phyloP scores from a whole-genome alignment of 2,797 vertebrate genomes.

The Crypturellus tataupa region DNA sequence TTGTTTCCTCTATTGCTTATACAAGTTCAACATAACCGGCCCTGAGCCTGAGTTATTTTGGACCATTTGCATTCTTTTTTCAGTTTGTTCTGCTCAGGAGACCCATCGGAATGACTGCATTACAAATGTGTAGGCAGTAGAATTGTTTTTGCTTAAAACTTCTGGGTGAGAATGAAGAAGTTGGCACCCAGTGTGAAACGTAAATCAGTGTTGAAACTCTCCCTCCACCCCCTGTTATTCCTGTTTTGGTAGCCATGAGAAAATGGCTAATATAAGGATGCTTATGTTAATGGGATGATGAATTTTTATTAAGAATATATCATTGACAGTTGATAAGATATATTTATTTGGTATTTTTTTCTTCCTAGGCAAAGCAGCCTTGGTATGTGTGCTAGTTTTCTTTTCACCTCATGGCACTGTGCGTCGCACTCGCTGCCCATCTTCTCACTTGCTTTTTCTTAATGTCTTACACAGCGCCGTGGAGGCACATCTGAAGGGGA shows the following conservation, averaged over 20 bases:
- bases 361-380: not conserved
- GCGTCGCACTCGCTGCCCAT: not conserved
- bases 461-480: not conserved
- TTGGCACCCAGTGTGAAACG: not conserved
- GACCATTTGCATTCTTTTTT: conserved; percentile 20
- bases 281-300: not conserved
- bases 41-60: conserved; percentile 8
- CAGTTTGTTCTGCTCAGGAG: conserved; percentile 3
- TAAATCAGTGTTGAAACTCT: not conserved
- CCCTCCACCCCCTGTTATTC: rapidly evolving
- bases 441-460: not conserved
- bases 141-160: not conserved
- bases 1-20: conserved; percentile 35
- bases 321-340: not conserved
- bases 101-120: conserved; percentile 1
- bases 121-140: rapidly evolving
- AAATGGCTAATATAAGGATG: not conserved
- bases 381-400: not conserved
- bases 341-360: not conserved
- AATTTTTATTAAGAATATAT: not conserved
- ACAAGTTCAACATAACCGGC: conserved; percentile 24
- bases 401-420: not conserved
- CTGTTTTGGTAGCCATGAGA: not conserved
- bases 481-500: not conserved
- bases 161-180: not conserved